phyloP scores from a whole-genome alignment of 1,140 invertebrate genomes.

The Neodiprion lecontei region DNA sequence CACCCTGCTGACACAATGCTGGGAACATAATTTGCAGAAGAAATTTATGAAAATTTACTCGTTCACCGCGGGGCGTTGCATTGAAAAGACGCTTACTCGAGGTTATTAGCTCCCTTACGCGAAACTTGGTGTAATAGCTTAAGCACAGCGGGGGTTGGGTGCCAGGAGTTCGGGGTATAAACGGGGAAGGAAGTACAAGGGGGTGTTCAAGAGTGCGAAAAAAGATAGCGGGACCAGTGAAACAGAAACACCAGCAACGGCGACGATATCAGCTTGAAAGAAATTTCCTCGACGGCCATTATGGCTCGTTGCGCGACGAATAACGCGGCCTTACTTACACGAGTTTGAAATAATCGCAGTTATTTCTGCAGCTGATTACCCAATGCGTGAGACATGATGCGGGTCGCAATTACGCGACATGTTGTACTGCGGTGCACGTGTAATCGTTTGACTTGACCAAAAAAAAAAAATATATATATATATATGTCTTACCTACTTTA shows the following conservation, averaged over 20 bases:
- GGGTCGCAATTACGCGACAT: no score
- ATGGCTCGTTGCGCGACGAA: no score
- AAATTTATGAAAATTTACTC: conserved; percentile 21
- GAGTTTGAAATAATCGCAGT: no score
- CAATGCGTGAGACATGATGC: no score
- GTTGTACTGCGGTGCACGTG: neutral
- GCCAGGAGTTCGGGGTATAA: neutral
- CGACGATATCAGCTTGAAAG: neutral
- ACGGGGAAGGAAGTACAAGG: neutral
- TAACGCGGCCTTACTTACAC: no score
- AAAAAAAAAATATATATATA: neutral
- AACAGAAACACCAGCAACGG: neutral
- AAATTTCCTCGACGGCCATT: no score
- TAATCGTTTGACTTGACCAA: neutral
- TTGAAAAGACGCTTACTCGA: neutral
- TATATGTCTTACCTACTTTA: neutral
- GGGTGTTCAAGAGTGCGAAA: no score
- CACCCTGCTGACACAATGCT: neutral
- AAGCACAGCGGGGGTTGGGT: neutral
- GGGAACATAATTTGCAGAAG: neutral
- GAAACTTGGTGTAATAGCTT: conserved; percentile 8
- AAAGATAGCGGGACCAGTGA: neutral
- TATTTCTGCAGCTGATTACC: no score
- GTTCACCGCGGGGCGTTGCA: neutral
- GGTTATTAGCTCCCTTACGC: conserved; percentile 14